These are phyloP conservation scores for Perccottus glenii DNA, from an alignment of 2,113 vertebrate species.

Conservation along the genomic window DNA sequence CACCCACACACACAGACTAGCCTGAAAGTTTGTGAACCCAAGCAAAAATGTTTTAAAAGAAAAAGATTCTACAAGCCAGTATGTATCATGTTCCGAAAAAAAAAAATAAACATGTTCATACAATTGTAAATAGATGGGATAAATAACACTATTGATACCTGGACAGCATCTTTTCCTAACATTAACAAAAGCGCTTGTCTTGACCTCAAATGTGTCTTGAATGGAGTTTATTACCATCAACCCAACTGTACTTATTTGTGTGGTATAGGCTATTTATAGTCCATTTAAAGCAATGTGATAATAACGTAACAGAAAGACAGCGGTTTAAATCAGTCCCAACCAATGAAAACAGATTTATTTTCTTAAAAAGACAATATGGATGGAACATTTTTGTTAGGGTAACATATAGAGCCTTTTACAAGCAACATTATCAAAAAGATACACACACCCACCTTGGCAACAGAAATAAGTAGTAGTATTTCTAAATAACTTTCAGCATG, in stretches of 20 bases:
- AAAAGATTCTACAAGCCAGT: not conserved
- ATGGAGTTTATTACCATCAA: not conserved
- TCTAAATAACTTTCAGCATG: too few species aligned
- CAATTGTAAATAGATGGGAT: not conserved
- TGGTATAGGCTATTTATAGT: not conserved
- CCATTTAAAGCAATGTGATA: too few species aligned
- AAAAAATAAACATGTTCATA: not conserved
- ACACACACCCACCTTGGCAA: too few species aligned
- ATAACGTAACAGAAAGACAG: too few species aligned
- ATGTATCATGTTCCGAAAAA: not conserved
- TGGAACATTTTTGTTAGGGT: too few species aligned
- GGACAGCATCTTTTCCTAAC: not conserved
- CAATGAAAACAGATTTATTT: too few species aligned
- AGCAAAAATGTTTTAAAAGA: not conserved
- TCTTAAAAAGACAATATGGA: too few species aligned
- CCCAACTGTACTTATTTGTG: not conserved
- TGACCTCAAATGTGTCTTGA: not conserved
- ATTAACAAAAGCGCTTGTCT: not conserved
- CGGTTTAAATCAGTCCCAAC: too few species aligned
- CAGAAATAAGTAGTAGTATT: too few species aligned
- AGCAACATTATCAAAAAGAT: too few species aligned
- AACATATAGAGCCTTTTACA: too few species aligned
- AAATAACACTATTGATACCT: not conserved
- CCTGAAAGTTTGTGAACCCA: not conserved
- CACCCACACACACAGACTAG: constrained; percentile 12